Base-by-base conservation (phyloP, 2,113 vertebrate genomes). In the Paedocypris sp. region DNA sequence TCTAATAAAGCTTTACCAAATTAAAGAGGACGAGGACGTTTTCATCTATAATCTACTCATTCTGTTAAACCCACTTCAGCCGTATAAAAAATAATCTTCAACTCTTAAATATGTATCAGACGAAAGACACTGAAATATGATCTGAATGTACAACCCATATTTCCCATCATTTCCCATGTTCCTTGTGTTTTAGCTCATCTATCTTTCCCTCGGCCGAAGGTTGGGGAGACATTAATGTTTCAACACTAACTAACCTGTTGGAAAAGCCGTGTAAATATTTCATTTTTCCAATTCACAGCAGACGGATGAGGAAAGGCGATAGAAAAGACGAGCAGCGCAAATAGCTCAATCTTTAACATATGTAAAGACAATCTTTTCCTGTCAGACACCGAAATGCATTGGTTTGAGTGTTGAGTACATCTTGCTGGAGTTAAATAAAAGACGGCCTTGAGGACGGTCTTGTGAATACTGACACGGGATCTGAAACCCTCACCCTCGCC, bases 211-310 rank as follows among this genome's bases (percentile, higher is more conserved):
- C 8, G 26, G 54, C 53, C 22, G 2, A 8, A 32, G 36, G 33
- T 33, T 28, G 43, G 16, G 10, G 31, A 28, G 28, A 23, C 52
- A 62, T 68, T 41, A 54, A 62, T 60, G 53, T 57, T 66, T 50
- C 36, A 43, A 58, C 13, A 19, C 43, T 60, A 53, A 69, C 62
- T 53, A 54, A 62, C 43, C 68, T 62, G 26, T 56, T 52, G 29
- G 43, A 70, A 47, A 25, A 41, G 38, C 26, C 16, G 20, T 47
- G 52, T 65, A 68, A 72, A 69, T 65, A 65, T 42, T 62, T 62
- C 39, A 64, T 64, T 53, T 54, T 53, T 64, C 13, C 50, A 64
- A 22, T 20, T 54, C 49, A 23, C 33, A 48, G 48, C 25, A 43
- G 54, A 31, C 25, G 29, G 39, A 29, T 15, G 26, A 57, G 6